Conservation (phyloP, 2,113 vertebrate genomes). For the Crocuta crocuta region DNA sequence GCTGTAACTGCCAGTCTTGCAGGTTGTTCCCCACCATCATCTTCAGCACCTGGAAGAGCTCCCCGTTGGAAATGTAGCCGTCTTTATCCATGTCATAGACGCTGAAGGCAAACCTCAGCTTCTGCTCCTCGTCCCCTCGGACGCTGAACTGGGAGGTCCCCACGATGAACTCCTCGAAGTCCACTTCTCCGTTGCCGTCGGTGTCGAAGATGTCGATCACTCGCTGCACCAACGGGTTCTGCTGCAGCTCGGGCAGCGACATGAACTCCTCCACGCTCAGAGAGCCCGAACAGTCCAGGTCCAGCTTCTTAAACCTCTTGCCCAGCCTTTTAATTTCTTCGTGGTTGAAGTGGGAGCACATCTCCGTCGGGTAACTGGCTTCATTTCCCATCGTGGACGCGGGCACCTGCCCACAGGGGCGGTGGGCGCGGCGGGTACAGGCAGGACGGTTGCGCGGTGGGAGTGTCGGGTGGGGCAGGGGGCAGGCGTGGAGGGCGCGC, state of each 20-base stretch:
- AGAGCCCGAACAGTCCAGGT: conserved; percentile 96
- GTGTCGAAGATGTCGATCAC: conserved; percentile 98
- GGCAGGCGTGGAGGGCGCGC: background rate
- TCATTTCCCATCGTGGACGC: conserved; percentile 53
- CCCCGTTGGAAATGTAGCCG: conserved; percentile 97
- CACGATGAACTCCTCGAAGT: conserved; percentile 97
- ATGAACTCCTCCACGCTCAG: conserved; percentile 96
- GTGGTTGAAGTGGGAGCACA: conserved; percentile 86
- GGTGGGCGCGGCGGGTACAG: accelerated
- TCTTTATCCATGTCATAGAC: conserved; percentile 98
- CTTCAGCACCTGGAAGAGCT: conserved; percentile 98
- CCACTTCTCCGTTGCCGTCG: conserved; percentile 96
- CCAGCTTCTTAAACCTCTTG: conserved; percentile 97
- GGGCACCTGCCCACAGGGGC: background rate
- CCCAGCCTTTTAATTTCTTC: conserved; percentile 97
- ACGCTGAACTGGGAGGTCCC: conserved; percentile 98
- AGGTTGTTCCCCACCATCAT: conserved; percentile 99
- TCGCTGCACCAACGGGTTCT: conserved; percentile 95
- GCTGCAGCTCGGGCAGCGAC: conserved; percentile 94
- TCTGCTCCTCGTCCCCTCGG: conserved; percentile 95
- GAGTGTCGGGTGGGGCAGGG: too few species aligned
- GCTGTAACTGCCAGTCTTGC: conserved; percentile 96
- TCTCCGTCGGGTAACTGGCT: background rate
- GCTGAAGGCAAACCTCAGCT: conserved; percentile 96
- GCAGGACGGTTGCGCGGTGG: background rate